Evolutionary conservation across 2,888 invertebrate species (phyloP), one percentile per base, ranked within the genome.

Genomic region (Caenorhabditis sulstoni): DNA sequence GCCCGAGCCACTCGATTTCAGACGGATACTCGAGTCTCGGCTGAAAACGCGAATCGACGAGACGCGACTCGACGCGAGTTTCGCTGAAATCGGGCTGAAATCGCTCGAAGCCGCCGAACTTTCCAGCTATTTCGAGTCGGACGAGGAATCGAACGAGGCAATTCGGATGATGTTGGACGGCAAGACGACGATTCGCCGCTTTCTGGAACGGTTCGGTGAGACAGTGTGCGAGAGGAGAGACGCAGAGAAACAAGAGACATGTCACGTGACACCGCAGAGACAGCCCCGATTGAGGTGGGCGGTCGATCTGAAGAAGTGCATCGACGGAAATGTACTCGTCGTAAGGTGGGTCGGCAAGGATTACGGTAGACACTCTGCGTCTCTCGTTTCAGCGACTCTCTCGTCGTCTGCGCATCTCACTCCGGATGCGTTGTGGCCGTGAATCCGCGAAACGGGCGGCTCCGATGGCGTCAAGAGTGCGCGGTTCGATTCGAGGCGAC

Each of bases 241-340:
- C 29, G 29, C 29, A 29, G 29, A 29, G 12, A 20, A 29, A n/a
- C 11, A 23, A 0, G 4, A 55, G 14, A 49, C 5, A 18, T 66
- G 16, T 29, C 4, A 64, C 0, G 37, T 50, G 2, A 12, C 7
- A 45, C 18, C 0, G 11, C 47, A 52, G n/a, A 20, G 37, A n/a
- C 68, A 76, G 39, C 76, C 67, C 3, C 18, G 18, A 57, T 58
- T 79, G 59, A 67, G 44, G 44, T 79, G 79, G 79, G 57, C 62
- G 16, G 52, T 71, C 16, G 53, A 74, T 64, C 53, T 74, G 53
- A 14, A 20, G 18, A 79, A 79, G 53, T 79, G 79, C 35, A 79
- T 79, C 22, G 79, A 79, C 64, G 79, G 73, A 47, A 59, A 58
- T 14, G 20, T 70, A 7, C 41, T 79, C 0, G 23, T 79, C 3